Percentiles rank a stretch among this genome's conserved stretches.
Conservation (phyloP, 2,888 invertebrate genomes). For the Hylaea fasciaria region DNA sequence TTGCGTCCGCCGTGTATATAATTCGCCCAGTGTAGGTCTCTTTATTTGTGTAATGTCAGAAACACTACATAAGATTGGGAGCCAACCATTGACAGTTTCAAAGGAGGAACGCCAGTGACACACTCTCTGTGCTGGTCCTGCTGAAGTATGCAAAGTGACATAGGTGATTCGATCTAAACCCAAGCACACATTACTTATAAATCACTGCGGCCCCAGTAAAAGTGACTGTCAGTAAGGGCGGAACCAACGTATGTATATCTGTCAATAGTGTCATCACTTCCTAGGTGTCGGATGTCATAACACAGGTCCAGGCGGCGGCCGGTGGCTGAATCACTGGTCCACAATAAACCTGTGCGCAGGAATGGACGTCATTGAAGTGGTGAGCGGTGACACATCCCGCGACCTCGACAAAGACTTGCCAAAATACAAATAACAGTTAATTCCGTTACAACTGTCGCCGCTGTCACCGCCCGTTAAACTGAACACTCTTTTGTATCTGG, state of each 20-base stretch:
- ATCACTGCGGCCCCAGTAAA: no score
- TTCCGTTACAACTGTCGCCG: conserved; percentile 47
- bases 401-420: conserved; percentile 60
- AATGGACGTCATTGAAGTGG: conserved; percentile 33
- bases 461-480: conserved; percentile 24
- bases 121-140: no score
- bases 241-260: neutral
- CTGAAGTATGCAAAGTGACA: no score
- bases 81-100: no score
- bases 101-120: no score
- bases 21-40: no score
- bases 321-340: conserved; percentile 39
- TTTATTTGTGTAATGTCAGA: no score
- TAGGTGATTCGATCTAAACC: no score
- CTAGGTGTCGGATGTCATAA: conserved; percentile 43
- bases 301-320: conserved; percentile 26
- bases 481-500: neutral
- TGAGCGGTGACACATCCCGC: conserved; percentile 51
- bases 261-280: conserved; percentile 8
- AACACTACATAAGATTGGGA: no score
- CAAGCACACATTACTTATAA: no score
- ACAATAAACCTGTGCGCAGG: conserved; percentile 44
- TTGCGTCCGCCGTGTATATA: no score
- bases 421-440: conserved; percentile 53
- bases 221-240: no score